These are phyloP conservation scores for Edolisoma coerulescens DNA, from an alignment of 2,113 vertebrate species.

Conservation along the genomic window DNA sequence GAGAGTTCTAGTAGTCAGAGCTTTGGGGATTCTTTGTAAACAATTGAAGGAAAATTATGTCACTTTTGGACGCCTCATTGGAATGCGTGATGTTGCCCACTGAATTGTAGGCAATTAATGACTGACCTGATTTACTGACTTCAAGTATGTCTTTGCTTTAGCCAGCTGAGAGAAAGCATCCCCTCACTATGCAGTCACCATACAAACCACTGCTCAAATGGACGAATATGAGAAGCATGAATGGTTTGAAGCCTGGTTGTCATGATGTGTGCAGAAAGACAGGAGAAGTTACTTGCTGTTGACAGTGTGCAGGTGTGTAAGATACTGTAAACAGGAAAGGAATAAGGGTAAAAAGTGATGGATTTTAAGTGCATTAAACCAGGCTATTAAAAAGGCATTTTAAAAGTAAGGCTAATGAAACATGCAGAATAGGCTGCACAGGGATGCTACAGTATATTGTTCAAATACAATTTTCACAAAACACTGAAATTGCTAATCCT, in stretches of 20 bases:
- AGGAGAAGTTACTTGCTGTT: background rate
- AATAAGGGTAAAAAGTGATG: background rate
- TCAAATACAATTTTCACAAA: background rate
- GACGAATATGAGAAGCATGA: background rate
- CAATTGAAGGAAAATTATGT: background rate
- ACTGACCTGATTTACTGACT: background rate
- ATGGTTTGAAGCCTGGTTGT: background rate
- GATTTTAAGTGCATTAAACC: background rate
- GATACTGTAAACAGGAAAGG: background rate
- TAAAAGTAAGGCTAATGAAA: background rate
- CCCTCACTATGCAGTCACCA: background rate
- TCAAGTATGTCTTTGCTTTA: background rate
- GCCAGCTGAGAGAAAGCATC: background rate
- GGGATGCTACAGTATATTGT: background rate
- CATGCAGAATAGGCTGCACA: accelerated
- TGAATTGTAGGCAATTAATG: background rate
- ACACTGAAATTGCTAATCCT: background rate
- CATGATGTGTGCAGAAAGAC: background rate
- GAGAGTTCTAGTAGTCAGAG: background rate
- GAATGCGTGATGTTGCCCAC: background rate
- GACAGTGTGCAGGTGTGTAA: background rate
- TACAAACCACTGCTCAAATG: background rate
- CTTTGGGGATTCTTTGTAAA: background rate
- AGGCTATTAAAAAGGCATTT: background rate
- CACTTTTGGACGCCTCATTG: background rate